Conservation (phyloP, 2,113 vertebrate species). For the Jaculus jaculus region DNA sequence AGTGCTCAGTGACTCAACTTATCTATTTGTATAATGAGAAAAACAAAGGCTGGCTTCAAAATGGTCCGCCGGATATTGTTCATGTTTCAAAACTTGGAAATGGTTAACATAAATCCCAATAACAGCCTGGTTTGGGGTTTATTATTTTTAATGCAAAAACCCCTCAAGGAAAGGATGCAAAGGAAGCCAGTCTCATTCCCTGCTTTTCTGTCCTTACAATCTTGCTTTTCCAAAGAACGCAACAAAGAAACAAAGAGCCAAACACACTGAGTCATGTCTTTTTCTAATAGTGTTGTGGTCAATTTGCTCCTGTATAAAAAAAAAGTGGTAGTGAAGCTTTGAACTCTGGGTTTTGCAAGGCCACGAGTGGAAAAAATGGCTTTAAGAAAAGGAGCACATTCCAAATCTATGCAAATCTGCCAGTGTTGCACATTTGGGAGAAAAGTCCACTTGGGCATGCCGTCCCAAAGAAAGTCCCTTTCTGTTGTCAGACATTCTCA, state of each 20-base stretch:
- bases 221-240: constrained; percentile 83
- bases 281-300: constrained; percentile 84
- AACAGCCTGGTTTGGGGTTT: constrained; percentile 31
- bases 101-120: constrained; percentile 66
- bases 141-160: constrained; percentile 72
- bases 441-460: constrained; percentile 61
- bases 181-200: constrained; percentile 61
- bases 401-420: constrained; percentile 78
- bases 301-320: constrained; percentile 84
- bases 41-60: constrained; percentile 71
- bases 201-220: constrained; percentile 75
- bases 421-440: constrained; percentile 72
- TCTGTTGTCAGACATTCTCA: constrained; percentile 72
- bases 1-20: constrained; percentile 61
- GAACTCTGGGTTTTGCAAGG: constrained; percentile 85
- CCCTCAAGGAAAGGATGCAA: constrained; percentile 70
- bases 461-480: constrained; percentile 63
- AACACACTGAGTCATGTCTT: constrained; percentile 84
- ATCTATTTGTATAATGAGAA: constrained; percentile 49
- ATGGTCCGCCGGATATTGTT: constrained; percentile 59
- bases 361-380: constrained; percentile 83
- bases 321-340: constrained; percentile 84
- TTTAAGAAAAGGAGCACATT: constrained; percentile 81
- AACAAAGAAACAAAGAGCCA: constrained; percentile 81
- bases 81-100: constrained; percentile 67